Base-by-base conservation (phyloP, 2,888 invertebrate species). In the Gandaritis pyraliata region DNA sequence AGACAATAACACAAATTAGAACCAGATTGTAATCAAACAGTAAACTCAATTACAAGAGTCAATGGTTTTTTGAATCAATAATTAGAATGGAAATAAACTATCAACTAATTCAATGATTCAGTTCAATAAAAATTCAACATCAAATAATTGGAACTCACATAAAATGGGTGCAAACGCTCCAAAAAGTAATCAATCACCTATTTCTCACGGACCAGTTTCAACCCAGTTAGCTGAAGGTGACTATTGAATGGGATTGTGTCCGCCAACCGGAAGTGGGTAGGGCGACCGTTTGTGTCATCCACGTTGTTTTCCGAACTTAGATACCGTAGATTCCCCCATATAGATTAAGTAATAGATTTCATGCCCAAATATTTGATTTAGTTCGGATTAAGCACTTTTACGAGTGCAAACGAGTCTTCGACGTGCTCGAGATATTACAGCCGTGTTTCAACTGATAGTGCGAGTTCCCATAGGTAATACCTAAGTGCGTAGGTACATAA, bases 131-230 rank as follows among this genome's bases (percentile, higher is more conserved):
- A 57, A 23, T 43, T 33, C 39, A 48, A 55, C 53, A 18, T 54
- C 55, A 57, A 56, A 59, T 64, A 56, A 63, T 66, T 65, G 60
- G 64, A 68, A 66, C 73, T 71, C 69, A 53, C 66, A 65, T 61
- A 70, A 66, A 43, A 66, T 70, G 72, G 71, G 61, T 59, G 63
- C 68, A 66, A 70, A 68, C 71, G 69, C 72, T 73, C 72, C 58
- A 69, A 75, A 73, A 70, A 66, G 73, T 73, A 76, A 77, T 76
- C 75, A 77, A 80, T 82, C 76, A 75, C 75, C 74, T 82, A 82
- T 85, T 88, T 88, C 87, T 88, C 87, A 87, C 86, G 88, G 83
- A 75, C 81, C 78, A 82, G 85, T 85, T 87, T 83, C 77, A 64
- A 85, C 78, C 73, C 76, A 82, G 77, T 77, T 76, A 74, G 69